Base-by-base conservation (phyloP, 2,888 invertebrate genomes). In the Cephus spinipes region DNA sequence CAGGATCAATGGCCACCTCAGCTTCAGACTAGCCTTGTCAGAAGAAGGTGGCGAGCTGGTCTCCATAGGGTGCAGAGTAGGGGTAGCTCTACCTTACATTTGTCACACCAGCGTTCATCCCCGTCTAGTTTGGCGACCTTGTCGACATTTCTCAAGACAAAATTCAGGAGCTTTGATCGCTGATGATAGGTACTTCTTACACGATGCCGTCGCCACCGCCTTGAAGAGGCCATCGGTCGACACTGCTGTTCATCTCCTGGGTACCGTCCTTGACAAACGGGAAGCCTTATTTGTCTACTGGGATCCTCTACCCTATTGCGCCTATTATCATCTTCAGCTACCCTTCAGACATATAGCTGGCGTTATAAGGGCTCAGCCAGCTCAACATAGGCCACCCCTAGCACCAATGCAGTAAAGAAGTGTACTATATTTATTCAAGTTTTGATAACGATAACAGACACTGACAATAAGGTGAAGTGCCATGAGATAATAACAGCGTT, bases 291-390 rank as follows among this genome's bases (percentile, higher is more conserved):
- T 97, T 87, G 94, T 95, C 9, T 95, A 95, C 87, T 97, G 97
- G 97, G 97, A 97, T 89, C 97, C 97, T 9, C 89, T 97, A 85
- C 97, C 97, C 0, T 97, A 97, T 89, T 96, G 96, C 88, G 96
- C 96, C 3, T 97, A 96, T 89, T 97, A 97, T 91, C 96, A 96
- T 89, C 94, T 97, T 85, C 95, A 96, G 87, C 90, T 95, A 85
- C 96, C 96, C 0, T 93, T 95, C 83, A 93, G 93, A 83, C 86
- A 88, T 1, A 81, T 90, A 15, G 88, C 90, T 1, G 88, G 87
- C 1, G 86, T 83, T 32, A 87, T 90, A 68, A 87, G 88, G 68
- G 85, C 87, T 11, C 86, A 85, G 73, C 89, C 88, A 0, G 82
- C 83, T 0, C 88, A 88, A 74, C 91, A 90, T 74, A 88, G 87